Evolutionary conservation across 2,888 invertebrate genomes (phyloP).

Genomic region (Ophion ellenae): DNA sequence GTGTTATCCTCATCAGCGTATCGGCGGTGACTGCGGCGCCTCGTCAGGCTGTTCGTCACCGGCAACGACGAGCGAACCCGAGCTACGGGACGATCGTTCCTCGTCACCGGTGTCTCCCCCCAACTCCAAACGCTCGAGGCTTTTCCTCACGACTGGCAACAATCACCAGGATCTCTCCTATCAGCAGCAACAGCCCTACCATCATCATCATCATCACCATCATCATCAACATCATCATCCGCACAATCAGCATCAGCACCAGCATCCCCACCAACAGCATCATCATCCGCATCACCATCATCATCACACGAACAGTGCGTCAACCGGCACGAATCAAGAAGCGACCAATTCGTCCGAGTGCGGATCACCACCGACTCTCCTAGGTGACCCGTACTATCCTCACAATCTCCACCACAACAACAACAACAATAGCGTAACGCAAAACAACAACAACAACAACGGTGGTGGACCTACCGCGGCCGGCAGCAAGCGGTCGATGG

Average conservation of each 20-base stretch:
- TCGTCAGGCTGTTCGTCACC: constrained; percentile 82
- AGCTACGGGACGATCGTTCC: constrained; percentile 78
- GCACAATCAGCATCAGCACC: constrained; percentile 71
- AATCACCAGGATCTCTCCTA: constrained; percentile 61
- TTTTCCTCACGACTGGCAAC: constrained; percentile 62
- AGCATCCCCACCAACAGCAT: constrained; percentile 71
- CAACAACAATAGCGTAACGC: constrained; percentile 82
- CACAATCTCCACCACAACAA: constrained; percentile 84
- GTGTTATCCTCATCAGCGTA: constrained; percentile 82
- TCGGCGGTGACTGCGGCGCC: constrained; percentile 83
- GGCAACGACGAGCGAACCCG: constrained; percentile 83
- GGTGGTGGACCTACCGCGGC: constrained; percentile 85
- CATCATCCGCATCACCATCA: constrained; percentile 75
- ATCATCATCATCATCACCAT: constrained; percentile 58
- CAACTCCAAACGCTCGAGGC: constrained; percentile 77
- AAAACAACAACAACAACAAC: constrained; percentile 81
- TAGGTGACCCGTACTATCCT: constrained; percentile 86
- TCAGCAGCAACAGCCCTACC: constrained; percentile 62
- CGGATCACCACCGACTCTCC: constrained; percentile 89
- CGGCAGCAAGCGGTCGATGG: constrained; percentile 93
- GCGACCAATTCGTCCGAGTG: constrained; percentile 87
- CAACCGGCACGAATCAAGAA: constrained; percentile 46
- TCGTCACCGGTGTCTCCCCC: constrained; percentile 81
- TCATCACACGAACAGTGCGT: constrained; percentile 67
- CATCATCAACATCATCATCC: constrained; percentile 34